Percentiles rank a stretch among this genome's conserved stretches.
Evolutionary conservation across 2,113 vertebrate genomes (phyloP).

Genomic region (Geothlypis trichas): DNA sequence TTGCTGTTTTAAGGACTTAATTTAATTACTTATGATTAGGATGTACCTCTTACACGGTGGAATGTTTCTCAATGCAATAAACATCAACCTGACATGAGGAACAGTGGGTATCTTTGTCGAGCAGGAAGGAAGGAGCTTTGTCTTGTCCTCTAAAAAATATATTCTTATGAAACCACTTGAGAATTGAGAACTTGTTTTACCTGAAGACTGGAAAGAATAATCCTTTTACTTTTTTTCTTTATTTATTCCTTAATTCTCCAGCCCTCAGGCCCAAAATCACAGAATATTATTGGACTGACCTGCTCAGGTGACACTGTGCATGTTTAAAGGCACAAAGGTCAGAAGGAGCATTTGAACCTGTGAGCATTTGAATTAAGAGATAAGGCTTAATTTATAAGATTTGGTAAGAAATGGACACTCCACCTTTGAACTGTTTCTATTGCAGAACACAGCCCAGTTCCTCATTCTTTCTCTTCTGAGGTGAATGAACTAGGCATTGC

Average conservation of each 20-base stretch:
- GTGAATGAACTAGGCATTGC: background rate
- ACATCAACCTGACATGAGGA: background rate
- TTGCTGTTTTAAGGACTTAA: background rate
- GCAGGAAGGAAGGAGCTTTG: background rate
- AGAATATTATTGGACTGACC: background rate
- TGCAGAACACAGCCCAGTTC: background rate
- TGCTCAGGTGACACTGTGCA: background rate
- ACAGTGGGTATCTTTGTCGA: background rate
- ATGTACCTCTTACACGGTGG: background rate
- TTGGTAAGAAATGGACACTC: background rate
- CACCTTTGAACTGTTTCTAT: background rate
- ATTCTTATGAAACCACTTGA: background rate
- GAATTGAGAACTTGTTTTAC: background rate
- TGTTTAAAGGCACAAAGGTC: background rate
- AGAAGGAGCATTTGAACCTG: background rate
- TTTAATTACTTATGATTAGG: background rate
- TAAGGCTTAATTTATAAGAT: background rate
- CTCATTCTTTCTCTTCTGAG: background rate
- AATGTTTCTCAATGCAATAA: background rate
- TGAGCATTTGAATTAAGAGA: background rate
- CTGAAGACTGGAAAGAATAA: background rate
- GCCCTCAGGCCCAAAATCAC: background rate
- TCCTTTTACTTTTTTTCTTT: accelerated
- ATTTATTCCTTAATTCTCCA: background rate
- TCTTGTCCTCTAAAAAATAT: background rate